Base-by-base conservation (phyloP, 2,797 vertebrate genomes). In the Alexandromys oeconomus region DNA sequence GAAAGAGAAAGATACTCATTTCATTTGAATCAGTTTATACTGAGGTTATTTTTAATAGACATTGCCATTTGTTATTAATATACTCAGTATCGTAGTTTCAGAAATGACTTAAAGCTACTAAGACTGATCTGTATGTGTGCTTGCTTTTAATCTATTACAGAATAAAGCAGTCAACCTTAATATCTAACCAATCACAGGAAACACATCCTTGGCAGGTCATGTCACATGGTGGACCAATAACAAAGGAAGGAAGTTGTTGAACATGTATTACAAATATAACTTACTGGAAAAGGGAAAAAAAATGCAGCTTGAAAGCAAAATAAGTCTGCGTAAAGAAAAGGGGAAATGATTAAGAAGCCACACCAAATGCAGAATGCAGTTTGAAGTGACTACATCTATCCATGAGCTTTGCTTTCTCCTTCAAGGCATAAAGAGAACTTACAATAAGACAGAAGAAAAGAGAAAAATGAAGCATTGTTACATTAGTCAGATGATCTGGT, bases 401-500 rank as follows among this genome's bases (percentile, higher is more conserved):
- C 13, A 76, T n/a, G 1, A 27, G 40, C n/a, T 96, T 81, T 87
- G 88, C 93, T 37, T 95, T 92, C 48, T 94, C 5, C 79, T 76
- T 23, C 67, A 54, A 93, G 19, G 9, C 0, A 57, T 61, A 95
- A 57, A 90, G 59, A 63, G 11, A 86, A 0, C 17, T 82, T 59
- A 71, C 2, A 15, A 31, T 51, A 61, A 37, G 57, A 71, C 17
- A 90, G 54, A 40, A 77, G 29, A 48, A 48, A 63, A 77, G 19
- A 63, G 46, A 21, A 71, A 65, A 92, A 61, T 17, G 27, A 87
- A 91, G 48, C 11, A 89, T 12, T 59, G 61, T 48, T 87, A 51
- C 4, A 54, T 10, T 12, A 1, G 9, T 93, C 37, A 31, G 2
- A 25, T 43, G 15, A 29, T 57, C 1, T 48, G 19, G 37, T 57